Evolutionary conservation across 2,797 vertebrate genomes (phyloP), one percentile per base, ranked within the genome.

Genomic region (Spinus olivaceus): DNA sequence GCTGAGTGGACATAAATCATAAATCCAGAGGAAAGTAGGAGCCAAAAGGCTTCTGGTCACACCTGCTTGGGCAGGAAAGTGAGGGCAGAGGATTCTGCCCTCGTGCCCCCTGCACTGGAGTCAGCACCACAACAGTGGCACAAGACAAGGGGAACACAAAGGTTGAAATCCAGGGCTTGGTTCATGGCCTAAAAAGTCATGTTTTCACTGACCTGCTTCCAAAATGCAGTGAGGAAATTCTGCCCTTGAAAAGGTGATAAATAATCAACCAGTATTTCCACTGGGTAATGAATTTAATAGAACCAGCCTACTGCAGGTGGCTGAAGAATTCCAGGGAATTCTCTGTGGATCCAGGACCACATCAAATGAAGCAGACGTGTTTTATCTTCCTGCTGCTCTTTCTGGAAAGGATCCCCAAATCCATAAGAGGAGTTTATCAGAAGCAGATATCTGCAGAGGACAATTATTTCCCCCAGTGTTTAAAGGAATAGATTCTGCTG

Each of bases 91-190:
- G 18, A 61, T 46, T 35, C 17, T 72, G 51, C 22, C 46, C 28
- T 53, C 0, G 0, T 86, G 20, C 19, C 30, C 42, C 73, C 42
- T 73, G 8, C 14, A 3, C 39, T 41, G 33, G 11, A 22, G 30
- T 28, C 35, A 14, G 35, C 42, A 76, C 9, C 54, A 39, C 1
- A 2, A 37, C 5, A 4, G 27, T 8, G 28, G n/a, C 41, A n/a
- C 19, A 35, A 57, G 14, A 23, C 20, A 70, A 47, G 23, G 80
- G 27, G 16, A 32, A 73, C 51, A 27, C 4, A 39, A 41, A 78
- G 20, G 9, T 2, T 82, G 39, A 54, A 35, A 70, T 44, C 41
- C 44, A 86, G 33, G 27, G n/a, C 59, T 28, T 0, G 0, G 32
- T 37, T 39, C 24, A 30, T 4, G 59, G 42, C 39, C 60, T 22